These are phyloP conservation scores for Vulpes ferrilata DNA, from an alignment of 2,113 vertebrate genomes.

Conservation along the genomic window DNA sequence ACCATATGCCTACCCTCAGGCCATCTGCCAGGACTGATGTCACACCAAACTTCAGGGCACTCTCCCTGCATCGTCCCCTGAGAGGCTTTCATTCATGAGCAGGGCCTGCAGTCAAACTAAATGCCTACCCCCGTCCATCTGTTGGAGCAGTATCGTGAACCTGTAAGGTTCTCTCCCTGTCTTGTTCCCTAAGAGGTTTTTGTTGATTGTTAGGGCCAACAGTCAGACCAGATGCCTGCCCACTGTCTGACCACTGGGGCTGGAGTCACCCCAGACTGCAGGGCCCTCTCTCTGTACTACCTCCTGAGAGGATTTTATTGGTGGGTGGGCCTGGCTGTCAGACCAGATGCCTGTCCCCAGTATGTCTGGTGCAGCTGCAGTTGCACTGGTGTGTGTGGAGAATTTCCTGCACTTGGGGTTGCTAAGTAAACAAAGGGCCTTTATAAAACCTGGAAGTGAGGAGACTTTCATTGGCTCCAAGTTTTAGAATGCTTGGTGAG, in stretches of 20 bases:
- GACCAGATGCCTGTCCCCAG: neutral
- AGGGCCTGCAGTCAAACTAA: neutral
- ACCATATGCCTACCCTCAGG: neutral
- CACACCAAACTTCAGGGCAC: neutral
- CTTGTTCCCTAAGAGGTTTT: neutral
- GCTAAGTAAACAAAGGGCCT: neutral
- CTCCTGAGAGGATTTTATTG: neutral
- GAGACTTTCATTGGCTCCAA: neutral
- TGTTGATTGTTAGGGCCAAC: neutral
- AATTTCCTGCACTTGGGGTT: neutral
- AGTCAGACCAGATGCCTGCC: neutral
- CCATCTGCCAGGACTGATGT: neutral
- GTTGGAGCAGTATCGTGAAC: neutral
- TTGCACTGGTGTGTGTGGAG: neutral
- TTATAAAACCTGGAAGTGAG: neutral
- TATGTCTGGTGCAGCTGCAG: neutral
- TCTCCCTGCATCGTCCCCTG: neutral
- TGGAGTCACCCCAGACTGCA: neutral
- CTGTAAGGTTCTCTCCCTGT: neutral
- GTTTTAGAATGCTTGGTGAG: neutral
- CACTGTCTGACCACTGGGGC: neutral
- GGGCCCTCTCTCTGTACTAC: neutral
- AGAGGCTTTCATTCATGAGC: neutral
- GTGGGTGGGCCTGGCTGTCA: neutral
- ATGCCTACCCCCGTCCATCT: neutral